phyloP scores from a whole-genome alignment of 2,888 invertebrate species.

The Troglohyphantes excavatus region DNA sequence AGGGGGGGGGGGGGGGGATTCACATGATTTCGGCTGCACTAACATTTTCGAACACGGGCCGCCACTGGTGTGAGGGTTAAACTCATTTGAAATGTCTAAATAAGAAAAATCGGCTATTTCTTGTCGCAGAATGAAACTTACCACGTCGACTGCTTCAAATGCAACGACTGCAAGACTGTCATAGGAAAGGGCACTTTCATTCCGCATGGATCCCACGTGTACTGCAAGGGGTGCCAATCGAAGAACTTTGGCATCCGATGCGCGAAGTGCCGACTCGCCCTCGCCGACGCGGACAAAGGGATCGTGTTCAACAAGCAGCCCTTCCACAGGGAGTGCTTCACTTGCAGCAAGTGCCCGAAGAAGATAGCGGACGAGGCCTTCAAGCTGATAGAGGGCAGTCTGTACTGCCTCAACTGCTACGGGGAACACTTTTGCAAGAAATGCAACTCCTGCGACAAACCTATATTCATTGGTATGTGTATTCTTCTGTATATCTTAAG shows the following conservation, averaged over 20 bases:
- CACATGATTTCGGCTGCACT: no score
- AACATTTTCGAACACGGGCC: no score
- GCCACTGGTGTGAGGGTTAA: no score
- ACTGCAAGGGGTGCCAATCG: slow-evolving; percentile 45
- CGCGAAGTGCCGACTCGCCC: slow-evolving; percentile 30
- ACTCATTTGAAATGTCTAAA: no score
- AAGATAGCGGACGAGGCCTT: slow-evolving; percentile 23
- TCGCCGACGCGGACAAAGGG: slow-evolving; percentile 47
- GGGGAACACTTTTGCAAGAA: slow-evolving; percentile 32
- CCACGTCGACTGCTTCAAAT: slow-evolving; percentile 56
- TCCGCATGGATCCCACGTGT: slow-evolving; percentile 1
- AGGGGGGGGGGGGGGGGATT: no score
- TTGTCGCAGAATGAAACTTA: slow-evolving; percentile 25
- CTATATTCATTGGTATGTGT: slow-evolving; percentile 53
- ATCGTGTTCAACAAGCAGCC: slow-evolving; percentile 64
- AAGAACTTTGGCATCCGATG: slow-evolving; percentile 51
- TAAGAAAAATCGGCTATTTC: not conserved
- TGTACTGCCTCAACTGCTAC: slow-evolving; percentile 53
- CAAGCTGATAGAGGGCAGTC: not conserved
- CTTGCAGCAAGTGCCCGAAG: slow-evolving; percentile 27
- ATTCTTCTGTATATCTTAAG: not conserved
- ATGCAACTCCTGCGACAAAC: slow-evolving; percentile 41
- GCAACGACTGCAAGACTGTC: slow-evolving; percentile 13
- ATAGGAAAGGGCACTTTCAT: slow-evolving; percentile 42
- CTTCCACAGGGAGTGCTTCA: slow-evolving; percentile 51